These are phyloP conservation scores for Acromyrmex charruanus DNA, from an alignment of 1,140 invertebrate genomes.

Conservation along the genomic window DNA sequence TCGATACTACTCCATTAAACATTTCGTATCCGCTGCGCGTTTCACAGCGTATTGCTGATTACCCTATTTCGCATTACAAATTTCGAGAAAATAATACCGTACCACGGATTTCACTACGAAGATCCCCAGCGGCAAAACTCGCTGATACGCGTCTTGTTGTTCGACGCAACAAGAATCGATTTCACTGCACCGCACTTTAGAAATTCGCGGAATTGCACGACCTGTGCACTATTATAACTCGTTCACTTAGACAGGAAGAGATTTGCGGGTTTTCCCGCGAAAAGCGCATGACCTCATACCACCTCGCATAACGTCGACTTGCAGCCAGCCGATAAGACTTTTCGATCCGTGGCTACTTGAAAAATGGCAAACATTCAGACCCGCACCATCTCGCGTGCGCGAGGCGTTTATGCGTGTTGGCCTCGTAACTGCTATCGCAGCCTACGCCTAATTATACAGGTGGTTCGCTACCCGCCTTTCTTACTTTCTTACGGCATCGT, in stretches of 20 bases:
- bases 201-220: slow-evolving; percentile 32
- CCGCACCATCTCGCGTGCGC: slow-evolving; percentile 72
- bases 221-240: slow-evolving; percentile 37
- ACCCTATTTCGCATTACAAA: slow-evolving; percentile 25
- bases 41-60: slow-evolving; percentile 11
- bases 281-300: slow-evolving; percentile 17
- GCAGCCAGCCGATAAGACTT: slow-evolving; percentile 56
- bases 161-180: slow-evolving; percentile 28
- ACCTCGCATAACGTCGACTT: background rate
- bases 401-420: slow-evolving; percentile 68
- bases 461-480: slow-evolving; percentile 7
- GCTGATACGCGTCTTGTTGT: background rate
- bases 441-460: slow-evolving; percentile 70
- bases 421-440: slow-evolving; percentile 68
- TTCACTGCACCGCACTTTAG: background rate
- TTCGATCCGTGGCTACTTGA: slow-evolving; percentile 43
- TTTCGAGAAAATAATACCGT: slow-evolving; percentile 10
- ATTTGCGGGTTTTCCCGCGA: slow-evolving; percentile 47
- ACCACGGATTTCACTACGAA: slow-evolving; percentile 3
- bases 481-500: slow-evolving; percentile 52
- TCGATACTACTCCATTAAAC: slow-evolving; percentile 41
- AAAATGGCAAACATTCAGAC: slow-evolving; percentile 63
- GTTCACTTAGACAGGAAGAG: slow-evolving; percentile 33
- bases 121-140: background rate
- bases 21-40: background rate